Evolutionary conservation across 2,797 vertebrate species (phyloP).

Genomic region (Poecilia picta): DNA sequence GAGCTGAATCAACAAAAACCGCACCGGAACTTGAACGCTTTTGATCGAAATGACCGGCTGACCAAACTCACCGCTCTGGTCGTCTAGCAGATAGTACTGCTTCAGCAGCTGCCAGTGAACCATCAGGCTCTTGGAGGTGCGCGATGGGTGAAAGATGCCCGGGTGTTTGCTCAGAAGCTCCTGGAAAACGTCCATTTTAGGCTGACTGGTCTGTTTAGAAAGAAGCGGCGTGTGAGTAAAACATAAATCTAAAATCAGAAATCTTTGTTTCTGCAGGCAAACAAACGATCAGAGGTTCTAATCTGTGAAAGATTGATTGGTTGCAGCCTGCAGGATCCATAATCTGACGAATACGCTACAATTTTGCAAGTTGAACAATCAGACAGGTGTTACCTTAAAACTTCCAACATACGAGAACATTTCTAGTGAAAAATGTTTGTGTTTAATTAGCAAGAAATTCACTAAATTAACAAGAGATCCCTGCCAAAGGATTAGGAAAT

Average conservation of each 20-base stretch:
- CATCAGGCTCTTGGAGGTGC: slow-evolving; percentile 91
- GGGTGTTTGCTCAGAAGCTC: slow-evolving; percentile 92
- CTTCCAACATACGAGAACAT: not conserved
- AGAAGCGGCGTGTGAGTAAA: slow-evolving; percentile 27
- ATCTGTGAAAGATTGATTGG: not conserved
- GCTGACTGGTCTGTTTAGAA: slow-evolving; percentile 87
- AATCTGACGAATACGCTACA: not conserved
- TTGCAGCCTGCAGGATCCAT: not conserved
- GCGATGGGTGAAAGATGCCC: slow-evolving; percentile 89
- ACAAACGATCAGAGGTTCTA: not conserved
- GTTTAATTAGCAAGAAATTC: not conserved
- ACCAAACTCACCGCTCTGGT: slow-evolving; percentile 89
- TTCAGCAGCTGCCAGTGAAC: slow-evolving; percentile 98
- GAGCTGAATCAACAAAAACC: not conserved
- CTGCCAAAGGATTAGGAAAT: not conserved
- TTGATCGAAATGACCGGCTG: not conserved
- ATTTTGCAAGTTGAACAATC: not conserved
- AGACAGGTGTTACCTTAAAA: not conserved
- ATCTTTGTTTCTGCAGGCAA: not conserved
- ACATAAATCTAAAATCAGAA: not conserved
- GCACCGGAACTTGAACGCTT: not conserved
- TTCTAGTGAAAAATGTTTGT: not conserved
- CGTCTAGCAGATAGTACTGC: slow-evolving; percentile 95
- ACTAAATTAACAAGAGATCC: not conserved
- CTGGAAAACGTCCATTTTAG: slow-evolving; percentile 93